phyloP scores from a whole-genome alignment of 37 sponge, comb jelly and placozoan genomes.

The Halisarca cf. caerulea region DNA sequence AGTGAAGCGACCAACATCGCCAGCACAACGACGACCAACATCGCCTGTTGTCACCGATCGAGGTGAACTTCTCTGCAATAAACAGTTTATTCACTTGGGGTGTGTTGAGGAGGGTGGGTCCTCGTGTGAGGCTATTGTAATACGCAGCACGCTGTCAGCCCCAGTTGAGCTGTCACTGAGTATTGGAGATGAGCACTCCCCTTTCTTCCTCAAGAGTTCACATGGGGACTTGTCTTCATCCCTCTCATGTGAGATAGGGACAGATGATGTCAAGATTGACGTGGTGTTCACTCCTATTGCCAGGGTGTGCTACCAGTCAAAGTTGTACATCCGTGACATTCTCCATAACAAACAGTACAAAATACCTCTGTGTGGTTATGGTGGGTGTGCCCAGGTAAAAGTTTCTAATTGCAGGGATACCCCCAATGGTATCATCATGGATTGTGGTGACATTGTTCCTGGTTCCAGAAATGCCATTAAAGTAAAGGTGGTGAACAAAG shows the following conservation, averaged over 20 bases:
- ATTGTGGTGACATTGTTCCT: constrained; percentile 30
- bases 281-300: constrained; percentile 38
- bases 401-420: constrained; percentile 13
- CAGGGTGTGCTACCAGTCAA: constrained; percentile 28
- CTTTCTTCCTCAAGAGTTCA: constrained; percentile 20
- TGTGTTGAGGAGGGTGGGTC: constrained; percentile 35
- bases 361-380: constrained; percentile 67
- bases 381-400: constrained; percentile 45
- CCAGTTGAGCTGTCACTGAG: constrained; percentile 42
- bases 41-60: not conserved
- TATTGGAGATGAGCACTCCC: constrained; percentile 13
- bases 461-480: constrained; percentile 24
- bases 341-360: constrained; percentile 21
- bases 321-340: constrained; percentile 38
- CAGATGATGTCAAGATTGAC: not conserved
- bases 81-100: constrained; percentile 49
- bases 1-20: too few relatives aligned
- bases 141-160: constrained; percentile 40
- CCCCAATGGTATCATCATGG: constrained; percentile 6
- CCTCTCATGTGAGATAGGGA: not conserved
- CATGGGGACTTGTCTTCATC: not conserved
- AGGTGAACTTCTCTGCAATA: constrained; percentile 46
- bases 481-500: constrained; percentile 53
- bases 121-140: constrained; percentile 5
- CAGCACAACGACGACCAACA: too few relatives aligned